These are phyloP conservation scores for Trachops cirrhosus DNA, from an alignment of 2,797 vertebrate species.

Conservation along the genomic window DNA sequence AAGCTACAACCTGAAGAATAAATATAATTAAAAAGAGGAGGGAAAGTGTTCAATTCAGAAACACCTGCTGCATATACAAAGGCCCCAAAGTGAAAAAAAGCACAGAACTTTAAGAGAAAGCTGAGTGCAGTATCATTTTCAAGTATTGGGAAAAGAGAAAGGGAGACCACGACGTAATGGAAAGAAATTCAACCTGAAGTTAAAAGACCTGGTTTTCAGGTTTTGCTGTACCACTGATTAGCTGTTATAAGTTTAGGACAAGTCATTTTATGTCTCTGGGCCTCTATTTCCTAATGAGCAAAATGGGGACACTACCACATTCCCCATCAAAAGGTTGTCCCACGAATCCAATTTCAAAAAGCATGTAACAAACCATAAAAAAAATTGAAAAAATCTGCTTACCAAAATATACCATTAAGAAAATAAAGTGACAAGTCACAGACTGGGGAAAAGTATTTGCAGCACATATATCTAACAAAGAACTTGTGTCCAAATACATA, in stretches of 20 bases:
- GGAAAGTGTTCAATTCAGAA: neutral
- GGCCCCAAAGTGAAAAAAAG: neutral
- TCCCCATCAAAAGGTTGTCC: neutral
- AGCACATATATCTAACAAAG: neutral
- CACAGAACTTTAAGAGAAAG: neutral
- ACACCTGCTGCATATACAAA: neutral
- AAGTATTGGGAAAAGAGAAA: slow-evolving; percentile 25
- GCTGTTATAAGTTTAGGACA: neutral
- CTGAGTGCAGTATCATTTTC: slow-evolving; percentile 14
- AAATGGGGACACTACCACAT: neutral
- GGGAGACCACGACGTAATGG: neutral
- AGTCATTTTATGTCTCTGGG: neutral
- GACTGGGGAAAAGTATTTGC: neutral
- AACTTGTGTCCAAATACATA: neutral
- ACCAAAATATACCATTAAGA: neutral
- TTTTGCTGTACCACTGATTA: neutral
- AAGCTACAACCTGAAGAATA: slow-evolving; percentile 15
- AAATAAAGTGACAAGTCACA: neutral
- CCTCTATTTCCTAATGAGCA: neutral
- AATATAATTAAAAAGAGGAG: neutral
- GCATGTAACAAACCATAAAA: neutral
- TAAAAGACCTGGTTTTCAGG: slow-evolving; percentile 26
- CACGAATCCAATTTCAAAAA: neutral
- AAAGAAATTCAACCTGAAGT: slow-evolving; percentile 53
- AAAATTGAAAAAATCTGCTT: neutral